A percentile compares a stretch with the other conserved stretches of the same genome.
Evolutionary conservation across 2,888 invertebrate genomes (phyloP).

Genomic region (Pollenia griseotomentosa): DNA sequence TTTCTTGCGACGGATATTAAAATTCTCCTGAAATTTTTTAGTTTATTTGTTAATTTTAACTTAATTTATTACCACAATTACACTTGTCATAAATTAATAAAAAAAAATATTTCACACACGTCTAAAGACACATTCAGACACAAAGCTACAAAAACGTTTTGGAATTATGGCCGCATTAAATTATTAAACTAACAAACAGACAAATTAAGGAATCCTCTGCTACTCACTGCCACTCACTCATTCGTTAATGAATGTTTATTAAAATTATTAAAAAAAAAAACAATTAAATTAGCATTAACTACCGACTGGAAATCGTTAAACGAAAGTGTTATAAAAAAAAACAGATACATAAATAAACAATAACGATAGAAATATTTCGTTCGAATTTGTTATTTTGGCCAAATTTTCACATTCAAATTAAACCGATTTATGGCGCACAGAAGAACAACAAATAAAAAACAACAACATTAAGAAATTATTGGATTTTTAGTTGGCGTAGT

Average conservation of each 20-base stretch:
- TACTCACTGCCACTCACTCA: not conserved
- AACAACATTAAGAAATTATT: constrained; percentile 5
- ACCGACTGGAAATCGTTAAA: constrained; percentile 31
- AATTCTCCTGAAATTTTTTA: no score
- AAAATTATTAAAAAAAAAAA: constrained; percentile 35
- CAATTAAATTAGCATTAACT: constrained; percentile 35
- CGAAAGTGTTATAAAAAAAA: constrained; percentile 34
- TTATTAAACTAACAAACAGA: no score
- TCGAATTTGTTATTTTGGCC: constrained; percentile 22
- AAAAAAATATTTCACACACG: no score
- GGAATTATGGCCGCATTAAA: no score
- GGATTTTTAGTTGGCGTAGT: constrained; percentile 43
- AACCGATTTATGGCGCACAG: constrained; percentile 14
- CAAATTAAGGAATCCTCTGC: no score
- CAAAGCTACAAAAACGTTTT: no score
- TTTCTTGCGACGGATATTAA: no score
- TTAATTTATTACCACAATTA: no score
- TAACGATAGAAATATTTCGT: not conserved
- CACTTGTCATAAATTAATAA: no score
- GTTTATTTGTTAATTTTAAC: no score
- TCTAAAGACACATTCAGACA: no score
- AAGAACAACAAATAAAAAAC: not conserved
- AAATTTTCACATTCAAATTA: constrained; percentile 40
- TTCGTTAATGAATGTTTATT: constrained; percentile 35
- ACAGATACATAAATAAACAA: not conserved